Evolutionary conservation across 2,113 vertebrate species (phyloP), one percentile per base, ranked within the genome.

Genomic region (Gasterosteus aculeatus): DNA sequence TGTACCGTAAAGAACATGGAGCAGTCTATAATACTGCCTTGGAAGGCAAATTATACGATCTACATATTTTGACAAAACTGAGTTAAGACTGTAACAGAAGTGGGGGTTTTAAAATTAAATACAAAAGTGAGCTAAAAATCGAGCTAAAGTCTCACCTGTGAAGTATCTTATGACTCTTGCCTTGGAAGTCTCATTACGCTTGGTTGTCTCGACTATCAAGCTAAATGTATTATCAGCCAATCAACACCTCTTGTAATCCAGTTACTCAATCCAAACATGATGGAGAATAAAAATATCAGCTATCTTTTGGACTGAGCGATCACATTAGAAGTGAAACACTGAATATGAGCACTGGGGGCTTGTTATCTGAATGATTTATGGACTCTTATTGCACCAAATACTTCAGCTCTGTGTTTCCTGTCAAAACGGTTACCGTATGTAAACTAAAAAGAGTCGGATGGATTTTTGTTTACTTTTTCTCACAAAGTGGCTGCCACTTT

Each of bases 281-380:
- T 18, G 26, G 42, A 31, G 9, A 38, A 2, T 1, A 60, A 39
- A 38, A 16, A 31, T 19, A 47, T 3, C 22, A 26, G 22, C 4
- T 18, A 18, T 15, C 3, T 54, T 70, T 53, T 70, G 63, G 71
- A 73, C 39, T 46, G 60, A 49, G 39, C 46, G 54, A 6, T 65
- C 59, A 16, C 54, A 69, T 68, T 22, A 58, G 46, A 84, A 69
- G 60, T 69, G 49, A 58, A 79, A 2, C 54, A 33, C 5, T 79
- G 10, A 84, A 81, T 75, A 68, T n/a, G 47, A 54, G 69, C 0
- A 14, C 78, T 67, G 6, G 31, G 72, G 62, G 41, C 12, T 84
- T 63, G 35, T 72, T 80, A 58, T 86, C 64, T 64, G 56, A 70
- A 83, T 77, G 81, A 80, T 64, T 47, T 75, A 83, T 81, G 63